Evolutionary conservation across 2,113 vertebrate genomes (phyloP), one percentile per base, ranked within the genome.

Genomic region (Redunca redunca): DNA sequence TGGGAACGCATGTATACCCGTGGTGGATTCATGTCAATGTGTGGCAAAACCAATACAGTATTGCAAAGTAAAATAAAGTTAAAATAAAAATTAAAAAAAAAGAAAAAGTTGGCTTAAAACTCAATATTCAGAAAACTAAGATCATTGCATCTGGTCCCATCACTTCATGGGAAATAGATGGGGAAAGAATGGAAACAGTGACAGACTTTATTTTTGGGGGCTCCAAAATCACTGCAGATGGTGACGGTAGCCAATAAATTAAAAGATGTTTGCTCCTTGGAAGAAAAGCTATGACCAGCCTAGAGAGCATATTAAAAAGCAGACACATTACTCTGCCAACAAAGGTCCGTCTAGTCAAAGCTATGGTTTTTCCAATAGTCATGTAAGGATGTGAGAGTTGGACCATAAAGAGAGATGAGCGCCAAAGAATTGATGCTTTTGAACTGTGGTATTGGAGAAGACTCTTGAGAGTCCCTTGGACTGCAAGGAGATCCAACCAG

Each of bases 171-270:
- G 4, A 67, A 67, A 67, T 67, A 36, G 64, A 36, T 21, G 62
- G 16, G 33, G 62, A n/a, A 64, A 64, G 7, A 64, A n/a, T n/a
- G 64, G 33, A 67, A 67, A 67, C 33, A 19, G 33, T 67, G 64
- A 10, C 33, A 36, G 64, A 36, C 33, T n/a, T n/a, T 36, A 67
- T 36, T 67, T 21, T 67, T 0, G 0, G 2, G 33, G 64, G 16
- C 33, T 67, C n/a, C 17, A 67, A 67, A 67, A 21, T 36, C 33
- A 67, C 64, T 67, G 17, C 64, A 67, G 64, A 67, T 67, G 33
- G 33, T 67, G 64, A 21, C 8, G 10, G 33, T 33, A 36, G 33
- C 64, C 33, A 67, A 19, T 33, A 67, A 67, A 67, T 67, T 67
- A 67, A 67, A 67, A 67, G 33, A 67, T 21, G 17, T 4, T 21